Conservation (phyloP, 2,797 vertebrate species). For the Okamejei kenojei region DNA sequence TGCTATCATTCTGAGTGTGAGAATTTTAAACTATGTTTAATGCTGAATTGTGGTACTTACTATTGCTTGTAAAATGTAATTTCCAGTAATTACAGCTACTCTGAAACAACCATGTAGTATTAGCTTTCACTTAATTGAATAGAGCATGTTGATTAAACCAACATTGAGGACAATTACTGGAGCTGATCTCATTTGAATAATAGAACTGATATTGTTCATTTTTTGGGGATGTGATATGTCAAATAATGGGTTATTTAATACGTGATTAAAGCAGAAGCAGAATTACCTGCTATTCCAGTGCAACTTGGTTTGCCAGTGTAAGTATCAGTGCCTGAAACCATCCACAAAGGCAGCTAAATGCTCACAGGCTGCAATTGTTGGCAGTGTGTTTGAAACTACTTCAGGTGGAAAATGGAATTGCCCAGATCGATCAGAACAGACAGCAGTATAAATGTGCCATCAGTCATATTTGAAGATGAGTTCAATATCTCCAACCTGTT, state of each 20-base stretch:
- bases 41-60: background rate
- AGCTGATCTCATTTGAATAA: background rate
- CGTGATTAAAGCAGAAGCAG: background rate
- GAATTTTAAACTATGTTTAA: background rate
- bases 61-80: background rate
- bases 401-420: constrained; percentile 28
- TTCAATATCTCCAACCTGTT: constrained; percentile 15
- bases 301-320: background rate
- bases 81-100: constrained; percentile 3
- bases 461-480: background rate
- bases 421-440: constrained; percentile 23
- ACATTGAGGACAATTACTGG: background rate
- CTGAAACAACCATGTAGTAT: constrained; percentile 1
- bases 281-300: background rate
- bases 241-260: background rate
- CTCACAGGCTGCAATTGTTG: background rate
- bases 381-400: background rate
- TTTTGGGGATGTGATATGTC: background rate
- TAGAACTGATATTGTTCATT: background rate
- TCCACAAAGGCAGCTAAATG: constrained; percentile 4
- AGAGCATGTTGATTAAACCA: background rate
- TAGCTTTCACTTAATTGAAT: constrained; percentile 14
- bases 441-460: background rate
- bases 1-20: background rate
- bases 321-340: background rate